Percentiles rank a stretch among this genome's conserved stretches.
Evolutionary conservation across 2,888 invertebrate genomes (phyloP).

Genomic region (Macaria liturata): DNA sequence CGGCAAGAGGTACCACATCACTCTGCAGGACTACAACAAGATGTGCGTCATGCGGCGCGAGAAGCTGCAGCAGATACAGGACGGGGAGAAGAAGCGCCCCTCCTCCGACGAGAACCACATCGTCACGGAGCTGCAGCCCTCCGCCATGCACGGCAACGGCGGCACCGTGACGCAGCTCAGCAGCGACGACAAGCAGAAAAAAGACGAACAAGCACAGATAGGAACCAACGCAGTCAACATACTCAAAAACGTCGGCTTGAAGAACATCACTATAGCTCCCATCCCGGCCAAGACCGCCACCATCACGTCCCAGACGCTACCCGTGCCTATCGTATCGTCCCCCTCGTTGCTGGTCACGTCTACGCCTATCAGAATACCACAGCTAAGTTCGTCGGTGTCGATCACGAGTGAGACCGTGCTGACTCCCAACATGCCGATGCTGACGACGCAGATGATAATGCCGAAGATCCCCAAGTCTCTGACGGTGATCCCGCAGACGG

Average conservation of each 20-base stretch:
- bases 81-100: slow-evolving; percentile 58
- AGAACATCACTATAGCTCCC: slow-evolving; percentile 78
- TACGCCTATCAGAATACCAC: slow-evolving; percentile 61
- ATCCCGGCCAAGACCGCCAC: slow-evolving; percentile 71
- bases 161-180: slow-evolving; percentile 64
- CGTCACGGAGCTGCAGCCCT: slow-evolving; percentile 69
- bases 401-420: slow-evolving; percentile 60
- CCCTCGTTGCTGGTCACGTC: slow-evolving; percentile 59
- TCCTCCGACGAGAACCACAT: slow-evolving; percentile 51
- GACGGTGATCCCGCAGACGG: slow-evolving; percentile 89
- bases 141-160: slow-evolving; percentile 67
- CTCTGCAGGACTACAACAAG: slow-evolving; percentile 90
- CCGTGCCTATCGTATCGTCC: slow-evolving; percentile 50
- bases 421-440: slow-evolving; percentile 46
- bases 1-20: slow-evolving; percentile 91
- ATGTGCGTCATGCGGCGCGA: slow-evolving; percentile 89
- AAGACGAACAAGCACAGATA: slow-evolving; percentile 55
- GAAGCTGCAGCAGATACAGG: slow-evolving; percentile 84
- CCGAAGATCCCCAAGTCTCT: slow-evolving; percentile 92
- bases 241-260: slow-evolving; percentile 74
- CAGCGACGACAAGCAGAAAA: slow-evolving; percentile 50
- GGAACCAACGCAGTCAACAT: slow-evolving; percentile 69
- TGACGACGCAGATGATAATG: slow-evolving; percentile 75
- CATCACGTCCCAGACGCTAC: slow-evolving; percentile 59
- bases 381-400: slow-evolving; percentile 61